Base-by-base conservation (phyloP, 2,888 invertebrate species). In the Nomada lathburiana region DNA sequence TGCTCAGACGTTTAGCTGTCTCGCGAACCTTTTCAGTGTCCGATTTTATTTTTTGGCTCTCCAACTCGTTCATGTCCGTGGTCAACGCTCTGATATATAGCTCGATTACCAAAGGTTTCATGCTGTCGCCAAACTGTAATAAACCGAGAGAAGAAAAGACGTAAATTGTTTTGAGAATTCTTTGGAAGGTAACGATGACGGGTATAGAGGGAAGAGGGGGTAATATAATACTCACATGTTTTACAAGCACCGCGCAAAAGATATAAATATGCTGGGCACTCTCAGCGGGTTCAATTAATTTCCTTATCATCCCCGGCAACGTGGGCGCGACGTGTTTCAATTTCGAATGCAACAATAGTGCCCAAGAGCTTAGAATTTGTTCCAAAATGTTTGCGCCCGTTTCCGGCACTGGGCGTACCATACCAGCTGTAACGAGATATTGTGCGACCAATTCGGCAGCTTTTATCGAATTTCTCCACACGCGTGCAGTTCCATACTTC, bases 21-120 rank as follows among this genome's bases (percentile, higher is more conserved):
- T 95, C 95, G 91, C 95, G 94, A 0, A 94, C 94, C 88, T 94
- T 94, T 42, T 94, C 94, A 80, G 94, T 92, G 83, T 95, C 94
- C 91, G 95, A 94, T 90, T 95, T 94, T 90, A 95, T 91, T 94
- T 97, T 95, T 93, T 96, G 94, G 92, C 95, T 94, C 92, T 97
- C 97, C 90, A 97, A 92, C 91, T 96, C 96, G 90, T 97, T 97
- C 95, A 97, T 96, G 88, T 97, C 97, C 16, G 96, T 95, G 7
- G 97, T 97, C 87, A 97, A 95, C 3, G 96, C 97, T 77, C 96
- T 95, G 70, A 97, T 96, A 92, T 96, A 97, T 88, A 97, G 92
- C 92, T 97, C 97, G 84, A 97, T 96, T 53, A 96, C 96, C 79
- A 97, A 95, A 29, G 96, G 95, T 88, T 96, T 95, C 92, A 96